Evolutionary conservation across 53 echinoderm and acorn worm species (phyloP), one percentile per base, ranked within the genome.

Genomic region (Temnopleurus reevesii): DNA sequence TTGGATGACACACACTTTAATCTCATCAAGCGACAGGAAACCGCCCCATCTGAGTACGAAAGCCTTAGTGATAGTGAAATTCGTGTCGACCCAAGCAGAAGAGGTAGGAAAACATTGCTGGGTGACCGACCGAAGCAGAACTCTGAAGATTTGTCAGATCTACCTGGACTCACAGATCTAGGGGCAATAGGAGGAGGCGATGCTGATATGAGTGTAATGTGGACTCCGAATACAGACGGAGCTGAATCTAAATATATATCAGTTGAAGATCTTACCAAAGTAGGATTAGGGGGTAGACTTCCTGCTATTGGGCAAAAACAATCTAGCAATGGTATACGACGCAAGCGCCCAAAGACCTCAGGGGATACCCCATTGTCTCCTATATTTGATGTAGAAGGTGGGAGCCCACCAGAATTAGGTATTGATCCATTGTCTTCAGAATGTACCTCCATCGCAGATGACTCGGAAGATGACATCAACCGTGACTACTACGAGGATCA

Each of bases 21-120:
- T 4, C 88, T 66, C 35, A 87, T 30, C 5, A 87, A 55, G 24
- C 28, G 88, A 87, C 66, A 34, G 19, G 88, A 87, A 21, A 87
- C 65, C 31, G 31, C 27, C 2, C 29, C 88, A 51, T 66, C 88
- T 19, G 88, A 87, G 12, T 87, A 87, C 35, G 88, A 87, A 66
- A 96, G 94, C 64, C 92, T 94, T 5, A 97, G 98, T 60, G 98
- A 97, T 60, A 97, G 98, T 91, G 98, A 97, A 86, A 76, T 97
- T 29, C 92, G 93, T 77, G 47, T 59, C 26, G 77, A 86, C 21
- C 77, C 65, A 27, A 79, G 89, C 18, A 53, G 89, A 54, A 80
- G 81, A 28, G 54, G 77, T 19, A 36, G 77, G 58, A 91, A 84
- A 61, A 90, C 51, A 29, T 35, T 87, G 4, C 88, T 87, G 29